phyloP scores from a whole-genome alignment of 2,113 vertebrate genomes.

The Carettochelys insculpta region DNA sequence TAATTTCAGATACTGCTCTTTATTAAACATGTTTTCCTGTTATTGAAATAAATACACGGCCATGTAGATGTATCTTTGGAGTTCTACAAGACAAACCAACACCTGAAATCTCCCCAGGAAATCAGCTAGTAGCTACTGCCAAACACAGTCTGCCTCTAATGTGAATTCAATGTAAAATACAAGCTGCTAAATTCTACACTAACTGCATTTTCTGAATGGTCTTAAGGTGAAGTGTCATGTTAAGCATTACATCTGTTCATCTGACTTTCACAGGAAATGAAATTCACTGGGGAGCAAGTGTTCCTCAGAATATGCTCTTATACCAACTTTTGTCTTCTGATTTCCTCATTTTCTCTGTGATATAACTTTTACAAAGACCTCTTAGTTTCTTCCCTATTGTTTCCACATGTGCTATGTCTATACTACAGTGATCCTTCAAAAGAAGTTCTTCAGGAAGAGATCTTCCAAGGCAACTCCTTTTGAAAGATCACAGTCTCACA shows the following conservation, averaged over 20 bases:
- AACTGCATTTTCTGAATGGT: neutral
- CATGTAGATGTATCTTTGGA: no score
- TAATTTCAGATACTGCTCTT: no score
- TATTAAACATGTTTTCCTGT: no score
- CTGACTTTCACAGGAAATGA: neutral
- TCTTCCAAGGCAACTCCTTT: no score
- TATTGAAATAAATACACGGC: no score
- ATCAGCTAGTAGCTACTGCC: neutral
- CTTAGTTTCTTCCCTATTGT: neutral
- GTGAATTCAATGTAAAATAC: neutral
- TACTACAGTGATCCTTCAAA: no score
- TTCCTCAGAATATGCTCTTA: neutral
- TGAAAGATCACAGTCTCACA: no score
- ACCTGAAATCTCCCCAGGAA: neutral
- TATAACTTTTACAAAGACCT: neutral
- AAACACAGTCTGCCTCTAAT: neutral
- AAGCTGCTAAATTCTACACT: neutral
- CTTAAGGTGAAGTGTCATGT: neutral
- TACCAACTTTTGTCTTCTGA: neutral
- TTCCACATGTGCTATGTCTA: no score
- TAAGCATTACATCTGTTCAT: neutral
- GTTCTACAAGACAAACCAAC: neutral
- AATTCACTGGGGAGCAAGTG: neutral
- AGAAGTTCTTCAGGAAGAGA: no score
- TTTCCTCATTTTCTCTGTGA: neutral